Conservation (phyloP, 2,888 invertebrate species). For the Calameuta pallipes region DNA sequence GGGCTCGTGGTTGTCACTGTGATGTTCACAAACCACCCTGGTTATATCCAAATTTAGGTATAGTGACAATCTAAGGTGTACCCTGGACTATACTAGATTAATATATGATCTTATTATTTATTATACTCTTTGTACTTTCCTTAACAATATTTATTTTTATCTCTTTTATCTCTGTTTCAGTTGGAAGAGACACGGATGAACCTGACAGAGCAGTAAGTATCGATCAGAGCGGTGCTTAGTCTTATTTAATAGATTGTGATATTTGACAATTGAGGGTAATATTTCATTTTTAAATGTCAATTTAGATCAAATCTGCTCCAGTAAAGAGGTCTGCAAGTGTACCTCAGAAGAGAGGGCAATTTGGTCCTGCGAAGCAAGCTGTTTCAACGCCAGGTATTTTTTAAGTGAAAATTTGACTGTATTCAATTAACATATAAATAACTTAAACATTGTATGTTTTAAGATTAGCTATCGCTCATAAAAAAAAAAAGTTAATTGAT, state of each 20-base stretch:
- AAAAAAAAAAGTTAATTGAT: no score
- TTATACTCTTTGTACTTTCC: conserved; percentile 24
- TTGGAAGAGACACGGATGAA: conserved; percentile 62
- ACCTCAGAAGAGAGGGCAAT: conserved; percentile 59
- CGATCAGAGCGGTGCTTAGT: not conserved
- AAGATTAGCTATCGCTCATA: no score
- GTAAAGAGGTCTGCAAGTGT: conserved; percentile 53
- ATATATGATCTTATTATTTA: conserved; percentile 3
- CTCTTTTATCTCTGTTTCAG: conserved; percentile 45
- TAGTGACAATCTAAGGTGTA: not conserved
- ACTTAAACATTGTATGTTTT: not conserved
- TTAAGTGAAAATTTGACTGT: not conserved
- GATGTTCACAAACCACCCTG: conserved; percentile 64
- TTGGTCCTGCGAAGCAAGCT: conserved; percentile 58
- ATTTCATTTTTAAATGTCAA: conserved; percentile 14
- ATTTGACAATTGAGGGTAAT: conserved; percentile 25
- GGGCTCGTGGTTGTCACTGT: conserved; percentile 65
- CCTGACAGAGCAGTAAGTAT: conserved; percentile 62
- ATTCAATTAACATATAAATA: not conserved
- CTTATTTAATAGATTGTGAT: not conserved
- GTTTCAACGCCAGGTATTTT: conserved; percentile 49
- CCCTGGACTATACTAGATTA: conserved; percentile 4
- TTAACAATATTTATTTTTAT: conserved; percentile 24
- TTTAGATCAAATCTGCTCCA: conserved; percentile 58
- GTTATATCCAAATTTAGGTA: conserved; percentile 62